Evolutionary conservation across 2,888 invertebrate species (phyloP), one percentile per base, ranked within the genome.

Genomic region (Drosophila anomelani): DNA sequence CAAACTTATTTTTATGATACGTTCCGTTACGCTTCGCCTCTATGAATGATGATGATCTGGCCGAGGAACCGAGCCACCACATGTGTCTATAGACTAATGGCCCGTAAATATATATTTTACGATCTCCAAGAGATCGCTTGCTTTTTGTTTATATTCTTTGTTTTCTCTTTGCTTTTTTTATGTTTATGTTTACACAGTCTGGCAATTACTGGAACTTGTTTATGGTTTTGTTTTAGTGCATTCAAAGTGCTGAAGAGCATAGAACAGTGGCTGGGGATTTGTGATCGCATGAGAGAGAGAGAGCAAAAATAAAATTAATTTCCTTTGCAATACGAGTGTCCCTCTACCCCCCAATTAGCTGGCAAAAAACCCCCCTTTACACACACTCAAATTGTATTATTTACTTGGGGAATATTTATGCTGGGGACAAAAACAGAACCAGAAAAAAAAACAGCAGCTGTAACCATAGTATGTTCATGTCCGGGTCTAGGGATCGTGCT

Each of bases 1-100:
- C 56, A 23, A 23, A 60, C 38, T 59, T 68, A 57, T 81, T 73
- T 83, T 41, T 60, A 54, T 39, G 47, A 54, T 54, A 29, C 43
- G 39, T 67, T 67, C 67, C 46, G 43, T 63, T 67, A 70, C 56
- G 47, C 20, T 59, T 17, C 12, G n/a, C 0, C 8, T 2, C 12
- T 60, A 36, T 44, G 44, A 53, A 61, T 71, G 59, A 59, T 68
- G 43, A 47, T 29, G 47, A 29, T 47, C 44, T 2, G 23, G 23
- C 44, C 44, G 15, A 15, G 20, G 36, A 20, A 8, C 43, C 26
- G n/a, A 59, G 10, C 32, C 32, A 60, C 36, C 66, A 66, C 64
- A 66, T 64, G 64, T 36, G 49, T 29, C 29, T 32, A 23, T 32
- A 29, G 51, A 36, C 43, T 43, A 53, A 55, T 55, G 41, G 67